Evolutionary conservation across 2,888 invertebrate genomes (phyloP).

Genomic region (Trissoscelio sp.): DNA sequence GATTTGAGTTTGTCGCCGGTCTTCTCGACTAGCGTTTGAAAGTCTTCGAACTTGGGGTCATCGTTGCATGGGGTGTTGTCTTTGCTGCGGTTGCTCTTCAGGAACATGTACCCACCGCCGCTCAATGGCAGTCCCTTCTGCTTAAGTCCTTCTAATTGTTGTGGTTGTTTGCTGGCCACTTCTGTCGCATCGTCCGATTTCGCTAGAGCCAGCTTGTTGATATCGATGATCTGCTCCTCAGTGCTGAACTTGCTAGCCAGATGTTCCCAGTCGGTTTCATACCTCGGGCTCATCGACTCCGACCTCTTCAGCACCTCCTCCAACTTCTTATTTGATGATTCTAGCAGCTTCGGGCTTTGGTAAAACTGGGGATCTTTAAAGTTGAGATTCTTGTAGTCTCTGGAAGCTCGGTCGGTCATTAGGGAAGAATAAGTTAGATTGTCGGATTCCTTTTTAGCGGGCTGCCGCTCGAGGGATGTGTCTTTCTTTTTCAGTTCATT

Average conservation of each 20-base stretch:
- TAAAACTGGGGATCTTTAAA: constrained; percentile 81
- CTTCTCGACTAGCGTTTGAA: constrained; percentile 72
- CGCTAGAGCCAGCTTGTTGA: constrained; percentile 71
- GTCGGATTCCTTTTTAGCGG: constrained; percentile 71
- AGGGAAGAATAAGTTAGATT: constrained; percentile 66
- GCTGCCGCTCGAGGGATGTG: constrained; percentile 55
- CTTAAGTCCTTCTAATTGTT: too few relatives aligned
- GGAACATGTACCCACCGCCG: constrained; percentile 87
- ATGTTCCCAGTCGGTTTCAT: constrained; percentile 84
- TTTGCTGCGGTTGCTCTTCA: constrained; percentile 84
- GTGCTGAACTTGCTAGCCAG: constrained; percentile 78
- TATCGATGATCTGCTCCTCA: constrained; percentile 81
- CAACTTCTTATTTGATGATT: constrained; percentile 57
- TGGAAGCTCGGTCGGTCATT: constrained; percentile 77
- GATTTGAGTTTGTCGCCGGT: constrained; percentile 80
- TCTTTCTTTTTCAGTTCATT: constrained; percentile 73
- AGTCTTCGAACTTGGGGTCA: constrained; percentile 75
- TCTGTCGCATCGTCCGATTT: constrained; percentile 71
- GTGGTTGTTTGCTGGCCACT: constrained; percentile 82
- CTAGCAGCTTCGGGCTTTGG: constrained; percentile 79
- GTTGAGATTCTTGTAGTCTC: constrained; percentile 80
- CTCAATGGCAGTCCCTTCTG: constrained; percentile 82
- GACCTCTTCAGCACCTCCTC: constrained; percentile 84
- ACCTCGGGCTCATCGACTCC: constrained; percentile 84
- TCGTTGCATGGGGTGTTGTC: constrained; percentile 80